Conservation (phyloP, 2,888 invertebrate genomes). For the Rugalucina vietnamica region DNA sequence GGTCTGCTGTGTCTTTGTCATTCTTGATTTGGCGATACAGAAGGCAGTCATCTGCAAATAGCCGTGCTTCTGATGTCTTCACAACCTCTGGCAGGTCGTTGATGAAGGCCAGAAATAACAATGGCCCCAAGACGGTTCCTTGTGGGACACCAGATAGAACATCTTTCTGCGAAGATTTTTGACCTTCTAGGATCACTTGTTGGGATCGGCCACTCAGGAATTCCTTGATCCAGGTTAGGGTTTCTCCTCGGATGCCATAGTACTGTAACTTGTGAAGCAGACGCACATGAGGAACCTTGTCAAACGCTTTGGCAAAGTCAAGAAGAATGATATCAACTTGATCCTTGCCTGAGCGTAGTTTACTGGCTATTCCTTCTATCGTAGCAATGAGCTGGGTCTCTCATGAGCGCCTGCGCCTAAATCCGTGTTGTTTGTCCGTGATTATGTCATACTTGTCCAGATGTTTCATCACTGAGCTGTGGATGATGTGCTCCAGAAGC, state of each 20-base stretch:
- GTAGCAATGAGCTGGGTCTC: neutral
- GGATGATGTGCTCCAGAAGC: neutral
- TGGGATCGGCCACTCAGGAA: slow-evolving; percentile 33
- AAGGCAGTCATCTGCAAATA: slow-evolving; percentile 37
- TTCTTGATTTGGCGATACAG: slow-evolving; percentile 28
- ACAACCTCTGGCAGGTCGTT: slow-evolving; percentile 72
- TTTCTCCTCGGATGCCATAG: neutral
- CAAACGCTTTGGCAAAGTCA: neutral
- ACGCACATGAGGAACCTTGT: neutral
- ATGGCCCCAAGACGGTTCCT: slow-evolving; percentile 31
- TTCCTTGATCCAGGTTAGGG: slow-evolving; percentile 35
- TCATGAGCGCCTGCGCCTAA: neutral
- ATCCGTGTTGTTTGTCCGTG: neutral
- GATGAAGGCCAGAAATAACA: slow-evolving; percentile 27
- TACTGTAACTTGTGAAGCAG: neutral
- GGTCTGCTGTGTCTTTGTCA: neutral
- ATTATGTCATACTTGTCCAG: neutral
- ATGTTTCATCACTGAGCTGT: neutral
- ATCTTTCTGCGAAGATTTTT: neutral
- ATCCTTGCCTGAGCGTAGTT: neutral
- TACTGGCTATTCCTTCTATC: neutral
- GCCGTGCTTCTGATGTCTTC: slow-evolving; percentile 16
- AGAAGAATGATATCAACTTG: no score
- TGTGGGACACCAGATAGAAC: slow-evolving; percentile 23
- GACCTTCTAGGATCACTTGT: neutral